Conservation (phyloP, 2,797 vertebrate genomes). For the Morelia viridis region DNA sequence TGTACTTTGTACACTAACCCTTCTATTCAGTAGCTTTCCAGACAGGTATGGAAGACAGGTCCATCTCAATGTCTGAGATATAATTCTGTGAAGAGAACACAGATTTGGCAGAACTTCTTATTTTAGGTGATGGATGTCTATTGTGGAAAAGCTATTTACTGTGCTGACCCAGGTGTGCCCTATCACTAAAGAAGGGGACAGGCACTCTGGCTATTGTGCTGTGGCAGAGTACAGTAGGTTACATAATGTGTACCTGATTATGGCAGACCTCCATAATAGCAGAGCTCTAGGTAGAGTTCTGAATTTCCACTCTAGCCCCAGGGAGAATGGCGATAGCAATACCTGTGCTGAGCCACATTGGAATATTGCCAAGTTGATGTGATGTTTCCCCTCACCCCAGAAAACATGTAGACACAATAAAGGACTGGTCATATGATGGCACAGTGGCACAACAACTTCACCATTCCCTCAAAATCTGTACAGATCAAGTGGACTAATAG, state of each 20-base stretch:
- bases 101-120: background rate
- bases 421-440: background rate
- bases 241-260: background rate
- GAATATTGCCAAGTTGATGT: background rate
- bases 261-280: background rate
- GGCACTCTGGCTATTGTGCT: background rate
- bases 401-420: background rate
- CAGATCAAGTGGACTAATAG: background rate
- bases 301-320: background rate
- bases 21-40: background rate
- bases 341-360: background rate
- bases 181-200: background rate
- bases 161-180: background rate
- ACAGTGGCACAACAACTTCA: no score
- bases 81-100: background rate
- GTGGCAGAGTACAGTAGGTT: background rate
- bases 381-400: background rate
- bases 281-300: background rate
- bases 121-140: background rate
- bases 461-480: background rate
- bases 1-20: background rate
- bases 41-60: background rate
- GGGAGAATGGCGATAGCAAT: background rate
- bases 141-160: background rate
- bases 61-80: background rate